Evolutionary conservation across 2,113 vertebrate genomes (phyloP).

Genomic region (Plestiodon gilberti): DNA sequence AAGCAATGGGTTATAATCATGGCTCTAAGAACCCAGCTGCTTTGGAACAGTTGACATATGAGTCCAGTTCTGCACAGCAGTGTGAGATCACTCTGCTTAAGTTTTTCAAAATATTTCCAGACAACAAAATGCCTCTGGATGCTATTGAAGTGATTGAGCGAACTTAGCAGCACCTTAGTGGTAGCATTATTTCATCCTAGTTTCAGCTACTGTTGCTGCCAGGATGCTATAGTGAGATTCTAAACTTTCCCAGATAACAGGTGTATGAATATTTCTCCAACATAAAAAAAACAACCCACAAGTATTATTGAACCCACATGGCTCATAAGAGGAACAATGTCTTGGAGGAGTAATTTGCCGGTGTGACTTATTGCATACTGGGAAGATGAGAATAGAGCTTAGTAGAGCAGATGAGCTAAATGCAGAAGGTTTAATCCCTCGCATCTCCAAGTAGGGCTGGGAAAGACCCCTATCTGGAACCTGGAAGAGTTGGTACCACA

Average conservation of each 20-base stretch:
- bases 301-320: constrained; percentile 50
- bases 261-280: constrained; percentile 37
- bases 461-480: too few species aligned
- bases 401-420: too few species aligned
- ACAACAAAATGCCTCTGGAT: not conserved
- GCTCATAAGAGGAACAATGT: constrained; percentile 66
- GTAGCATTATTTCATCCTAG: not conserved
- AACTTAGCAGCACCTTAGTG: not conserved
- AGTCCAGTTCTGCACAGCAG: not conserved
- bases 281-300: constrained; percentile 42
- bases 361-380: constrained; percentile 34
- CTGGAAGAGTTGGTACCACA: too few species aligned
- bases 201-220: not conserved
- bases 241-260: constrained; percentile 15
- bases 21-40: not conserved
- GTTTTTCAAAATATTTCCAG: not conserved
- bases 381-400: not conserved
- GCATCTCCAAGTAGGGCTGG: too few species aligned
- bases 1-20: constrained; percentile 10
- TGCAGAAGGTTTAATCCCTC: too few species aligned
- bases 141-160: constrained; percentile 22
- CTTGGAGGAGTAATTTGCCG: constrained; percentile 55
- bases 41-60: accelerated
- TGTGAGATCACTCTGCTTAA: not conserved
- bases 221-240: constrained; percentile 29